Base-by-base conservation (phyloP, 2,888 invertebrate genomes). In the Sympetrum striolatum region DNA sequence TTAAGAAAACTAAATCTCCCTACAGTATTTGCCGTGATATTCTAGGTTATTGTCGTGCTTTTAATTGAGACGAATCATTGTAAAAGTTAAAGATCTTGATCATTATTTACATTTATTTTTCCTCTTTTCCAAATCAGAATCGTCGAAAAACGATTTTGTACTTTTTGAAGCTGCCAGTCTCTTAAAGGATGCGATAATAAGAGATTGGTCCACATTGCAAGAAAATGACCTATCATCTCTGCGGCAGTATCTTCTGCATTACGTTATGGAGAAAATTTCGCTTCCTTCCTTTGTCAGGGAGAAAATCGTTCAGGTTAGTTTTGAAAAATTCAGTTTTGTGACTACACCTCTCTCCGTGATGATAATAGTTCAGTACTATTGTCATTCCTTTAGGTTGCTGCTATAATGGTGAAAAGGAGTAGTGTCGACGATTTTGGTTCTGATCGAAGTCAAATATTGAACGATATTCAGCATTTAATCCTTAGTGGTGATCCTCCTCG, bases 151-250 rank as follows among this genome's bases (percentile, higher is more conserved):
- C 90, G 97, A 97, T 92, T 98, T 97, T 94, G 97, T 98, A 10
- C 94, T 98, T 90, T 98, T 98, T 94, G 98, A 98, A 95, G 96
- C 98, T 81, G 98, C 97, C 10, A 96, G 97, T 91, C 95, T 98
- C 35, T 94, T 98, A 91, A 98, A 97, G 94, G 96, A 96, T 92
- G 97, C 97, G 25, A 94, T 98, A 15, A 96, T 98, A 90, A 95
- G 97, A 93, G 98, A 98, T 94, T 98, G 98, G 98, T 94, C 95
- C 48, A 94, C 96, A 92, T 93, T 98, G 82, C 95, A 95, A n/a
- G 95, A 96, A 91, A 95, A 95, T 90, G 96, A 97, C 93, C 96
- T 97, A 91, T 95, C 95, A 80, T 96, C 96, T 1, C 94, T 98
- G 80, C 95, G 97, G 91, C 96, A 97, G 92, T 98, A 98, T 94